A percentile compares a stretch with the other conserved stretches of the same genome.
Conservation (phyloP, 2,888 invertebrate genomes). For the Cryptops parisi region DNA sequence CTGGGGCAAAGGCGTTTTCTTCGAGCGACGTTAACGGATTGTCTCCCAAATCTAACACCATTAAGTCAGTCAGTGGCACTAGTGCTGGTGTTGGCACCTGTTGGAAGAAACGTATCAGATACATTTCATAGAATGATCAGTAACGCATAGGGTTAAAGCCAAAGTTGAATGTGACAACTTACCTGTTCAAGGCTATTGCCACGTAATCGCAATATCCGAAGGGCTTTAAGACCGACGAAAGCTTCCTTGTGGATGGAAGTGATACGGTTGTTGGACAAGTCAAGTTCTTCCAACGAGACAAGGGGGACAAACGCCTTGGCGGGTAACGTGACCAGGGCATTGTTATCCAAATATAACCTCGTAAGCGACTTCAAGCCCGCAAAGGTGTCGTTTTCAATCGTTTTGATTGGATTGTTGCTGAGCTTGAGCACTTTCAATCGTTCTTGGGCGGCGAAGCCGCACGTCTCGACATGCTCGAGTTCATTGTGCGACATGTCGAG, state of each 20-base stretch:
- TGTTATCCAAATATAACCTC: constrained; percentile 38
- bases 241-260: constrained; percentile 54
- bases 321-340: constrained; percentile 9
- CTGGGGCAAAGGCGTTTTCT: constrained; percentile 9
- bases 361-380: constrained; percentile 57
- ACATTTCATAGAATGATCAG: too few species aligned
- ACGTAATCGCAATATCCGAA: constrained; percentile 58
- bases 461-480: constrained; percentile 61
- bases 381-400: constrained; percentile 58
- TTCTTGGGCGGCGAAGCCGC: constrained; percentile 59
- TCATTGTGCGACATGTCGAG: constrained; percentile 71
- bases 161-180: too few species aligned
- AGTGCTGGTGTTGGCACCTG: constrained; percentile 58
- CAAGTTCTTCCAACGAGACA: constrained; percentile 52
- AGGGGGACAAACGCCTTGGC: constrained; percentile 26
- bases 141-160: too few species aligned
- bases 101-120: too few species aligned
- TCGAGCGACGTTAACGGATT: constrained; percentile 22
- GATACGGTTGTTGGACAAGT: constrained; percentile 64
- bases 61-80: constrained; percentile 37
- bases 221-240: constrained; percentile 47
- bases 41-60: constrained; percentile 22
- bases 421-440: constrained; percentile 31
- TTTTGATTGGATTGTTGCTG: constrained; percentile 59
- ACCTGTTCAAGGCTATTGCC: constrained; percentile 75